phyloP scores from a whole-genome alignment of 2,797 vertebrate species.

The Myotis daubentonii region DNA sequence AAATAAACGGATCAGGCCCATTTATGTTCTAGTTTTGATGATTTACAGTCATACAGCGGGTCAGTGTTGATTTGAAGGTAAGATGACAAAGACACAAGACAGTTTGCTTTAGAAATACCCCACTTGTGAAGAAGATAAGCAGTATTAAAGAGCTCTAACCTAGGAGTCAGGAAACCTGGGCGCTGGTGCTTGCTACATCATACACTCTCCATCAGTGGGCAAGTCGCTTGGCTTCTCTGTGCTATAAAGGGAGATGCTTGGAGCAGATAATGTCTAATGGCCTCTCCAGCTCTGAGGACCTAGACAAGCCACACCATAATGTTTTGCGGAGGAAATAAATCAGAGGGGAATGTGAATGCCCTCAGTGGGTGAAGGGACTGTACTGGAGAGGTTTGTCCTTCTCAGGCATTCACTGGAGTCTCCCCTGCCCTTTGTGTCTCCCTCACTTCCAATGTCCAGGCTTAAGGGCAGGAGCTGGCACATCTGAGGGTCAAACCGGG shows the following conservation, averaged over 20 bases:
- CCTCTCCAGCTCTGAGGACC: neutral
- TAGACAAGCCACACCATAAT: neutral
- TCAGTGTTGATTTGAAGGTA: neutral
- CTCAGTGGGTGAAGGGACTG: neutral
- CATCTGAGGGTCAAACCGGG: neutral
- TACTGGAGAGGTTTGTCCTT: neutral
- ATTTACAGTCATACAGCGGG: neutral
- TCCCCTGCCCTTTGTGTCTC: neutral
- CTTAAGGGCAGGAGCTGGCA: neutral
- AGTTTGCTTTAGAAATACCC: constrained; percentile 4
- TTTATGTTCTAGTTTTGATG: constrained; percentile 4
- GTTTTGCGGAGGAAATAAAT: neutral
- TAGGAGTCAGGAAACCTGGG: neutral
- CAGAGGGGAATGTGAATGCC: neutral
- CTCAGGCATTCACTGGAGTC: neutral
- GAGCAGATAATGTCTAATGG: neutral
- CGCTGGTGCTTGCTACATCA: neutral
- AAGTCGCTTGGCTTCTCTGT: neutral
- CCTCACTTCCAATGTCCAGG: neutral
- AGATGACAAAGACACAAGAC: neutral
- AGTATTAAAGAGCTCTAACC: neutral
- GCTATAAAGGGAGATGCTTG: neutral
- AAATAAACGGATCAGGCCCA: neutral
- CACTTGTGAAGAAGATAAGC: neutral
- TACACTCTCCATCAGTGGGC: neutral